Evolutionary conservation across 2,888 invertebrate species (phyloP).

Genomic region (Beris morrisii): DNA sequence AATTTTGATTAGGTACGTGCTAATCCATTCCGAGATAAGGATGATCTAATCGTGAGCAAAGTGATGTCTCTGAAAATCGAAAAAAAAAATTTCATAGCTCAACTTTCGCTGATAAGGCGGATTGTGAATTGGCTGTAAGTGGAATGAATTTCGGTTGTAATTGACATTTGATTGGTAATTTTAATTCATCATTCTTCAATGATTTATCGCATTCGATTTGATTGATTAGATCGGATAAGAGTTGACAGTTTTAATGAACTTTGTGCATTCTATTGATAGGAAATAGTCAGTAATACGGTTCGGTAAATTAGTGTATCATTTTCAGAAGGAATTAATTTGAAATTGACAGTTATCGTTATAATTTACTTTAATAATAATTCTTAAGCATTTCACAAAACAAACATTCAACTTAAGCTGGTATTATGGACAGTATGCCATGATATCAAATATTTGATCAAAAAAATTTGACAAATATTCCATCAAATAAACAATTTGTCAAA

Average conservation of each 20-base stretch:
- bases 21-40: conserved; percentile 24
- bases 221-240: conserved; percentile 29
- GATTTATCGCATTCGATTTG: conserved; percentile 29
- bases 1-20: conserved; percentile 21
- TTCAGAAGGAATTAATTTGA: too few relatives aligned
- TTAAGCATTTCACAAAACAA: too few relatives aligned
- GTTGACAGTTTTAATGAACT: conserved; percentile 21
- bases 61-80: conserved; percentile 5
- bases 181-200: conserved; percentile 31
- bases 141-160: conserved; percentile 35
- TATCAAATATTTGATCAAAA: too few relatives aligned
- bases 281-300: too few relatives aligned
- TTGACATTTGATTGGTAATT: conserved; percentile 39
- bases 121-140: conserved; percentile 17
- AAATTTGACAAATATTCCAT: too few relatives aligned
- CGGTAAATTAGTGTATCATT: too few relatives aligned
- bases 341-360: too few relatives aligned
- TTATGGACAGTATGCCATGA: too few relatives aligned
- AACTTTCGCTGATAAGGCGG: conserved; percentile 19
- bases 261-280: not conserved
- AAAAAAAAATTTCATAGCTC: too few relatives aligned
- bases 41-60: conserved; percentile 20
- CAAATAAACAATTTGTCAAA: too few relatives aligned
- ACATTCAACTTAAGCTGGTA: too few relatives aligned
- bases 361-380: too few relatives aligned